phyloP scores from a whole-genome alignment of 1,140 invertebrate species.

The Penaeus chinensis region DNA sequence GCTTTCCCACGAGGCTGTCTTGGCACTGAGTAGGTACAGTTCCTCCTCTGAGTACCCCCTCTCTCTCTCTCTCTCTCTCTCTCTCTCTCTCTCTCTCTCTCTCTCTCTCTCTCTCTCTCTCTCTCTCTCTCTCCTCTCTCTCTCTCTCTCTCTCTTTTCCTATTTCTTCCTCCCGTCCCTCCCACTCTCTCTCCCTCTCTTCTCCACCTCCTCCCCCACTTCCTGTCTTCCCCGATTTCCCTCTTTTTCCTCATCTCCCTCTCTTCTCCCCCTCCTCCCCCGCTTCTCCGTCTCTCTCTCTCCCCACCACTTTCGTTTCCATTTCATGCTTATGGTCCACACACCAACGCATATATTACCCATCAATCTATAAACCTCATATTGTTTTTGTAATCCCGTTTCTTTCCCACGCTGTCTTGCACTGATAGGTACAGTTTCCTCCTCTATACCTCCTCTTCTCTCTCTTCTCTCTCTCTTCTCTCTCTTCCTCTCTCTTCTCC shows the following conservation, averaged over 20 bases:
- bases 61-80: no score
- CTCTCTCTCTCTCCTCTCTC: not conserved
- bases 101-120: no score
- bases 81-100: no score
- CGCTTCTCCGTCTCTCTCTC: not conserved
- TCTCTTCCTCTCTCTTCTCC: not conserved
- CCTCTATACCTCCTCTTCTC: not conserved
- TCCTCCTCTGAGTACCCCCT: no score
- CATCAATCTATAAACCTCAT: no score
- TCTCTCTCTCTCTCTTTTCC: slow-evolving; percentile 1
- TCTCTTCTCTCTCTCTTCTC: not conserved
- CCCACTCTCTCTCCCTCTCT: not conserved
- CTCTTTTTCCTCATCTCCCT: not conserved
- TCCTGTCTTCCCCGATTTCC: not conserved
- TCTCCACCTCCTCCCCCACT: not conserved
- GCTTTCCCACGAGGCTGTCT: no score
- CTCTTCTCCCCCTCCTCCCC: not conserved
- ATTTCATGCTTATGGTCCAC: not conserved
- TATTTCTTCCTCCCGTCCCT: not conserved
- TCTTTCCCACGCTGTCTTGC: no score
- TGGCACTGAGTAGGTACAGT: no score
- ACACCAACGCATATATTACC: no score
- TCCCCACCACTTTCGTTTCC: not conserved
- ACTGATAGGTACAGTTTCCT: not conserved
- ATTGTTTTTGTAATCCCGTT: no score